Conservation (phyloP, 2,888 invertebrate species). For the Drosophila testacea region DNA sequence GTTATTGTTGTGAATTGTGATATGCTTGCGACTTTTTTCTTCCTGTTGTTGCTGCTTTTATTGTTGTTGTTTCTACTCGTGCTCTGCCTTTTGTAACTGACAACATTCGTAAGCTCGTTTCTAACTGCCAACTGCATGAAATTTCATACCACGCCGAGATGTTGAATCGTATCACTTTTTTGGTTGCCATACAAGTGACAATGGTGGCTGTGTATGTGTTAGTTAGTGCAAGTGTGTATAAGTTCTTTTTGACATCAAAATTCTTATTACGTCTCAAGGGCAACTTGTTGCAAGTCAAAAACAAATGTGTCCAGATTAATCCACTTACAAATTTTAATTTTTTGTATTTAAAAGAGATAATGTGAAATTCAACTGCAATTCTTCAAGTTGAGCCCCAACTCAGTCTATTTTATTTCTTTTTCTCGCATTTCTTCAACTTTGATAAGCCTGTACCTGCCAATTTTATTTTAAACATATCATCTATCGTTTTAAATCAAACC, state of each 20-base stretch:
- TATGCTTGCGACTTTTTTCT: conserved; percentile 20
- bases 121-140: conserved; percentile 42
- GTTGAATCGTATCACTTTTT: conserved; percentile 32
- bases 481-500: conserved; percentile 23
- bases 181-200: conserved; percentile 16
- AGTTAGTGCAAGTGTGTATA: not conserved
- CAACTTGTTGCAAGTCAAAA: conserved; percentile 33
- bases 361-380: not conserved
- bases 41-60: conserved; percentile 14
- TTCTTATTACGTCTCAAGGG: not conserved
- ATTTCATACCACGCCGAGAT: conserved; percentile 43
- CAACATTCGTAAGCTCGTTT: conserved; percentile 27
- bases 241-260: conserved; percentile 2
- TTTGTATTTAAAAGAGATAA: not conserved
- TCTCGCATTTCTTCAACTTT: not conserved
- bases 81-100: conserved; percentile 30
- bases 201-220: not conserved
- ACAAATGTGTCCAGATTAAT: not conserved
- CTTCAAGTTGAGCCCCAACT: not conserved
- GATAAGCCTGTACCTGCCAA: not conserved
- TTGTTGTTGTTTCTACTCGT: conserved; percentile 19
- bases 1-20: conserved; percentile 48
- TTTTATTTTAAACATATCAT: conserved; percentile 19
- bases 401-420: no score
- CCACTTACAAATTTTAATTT: not conserved